phyloP scores from a whole-genome alignment of 2,113 vertebrate species.

The Mus pahari region DNA sequence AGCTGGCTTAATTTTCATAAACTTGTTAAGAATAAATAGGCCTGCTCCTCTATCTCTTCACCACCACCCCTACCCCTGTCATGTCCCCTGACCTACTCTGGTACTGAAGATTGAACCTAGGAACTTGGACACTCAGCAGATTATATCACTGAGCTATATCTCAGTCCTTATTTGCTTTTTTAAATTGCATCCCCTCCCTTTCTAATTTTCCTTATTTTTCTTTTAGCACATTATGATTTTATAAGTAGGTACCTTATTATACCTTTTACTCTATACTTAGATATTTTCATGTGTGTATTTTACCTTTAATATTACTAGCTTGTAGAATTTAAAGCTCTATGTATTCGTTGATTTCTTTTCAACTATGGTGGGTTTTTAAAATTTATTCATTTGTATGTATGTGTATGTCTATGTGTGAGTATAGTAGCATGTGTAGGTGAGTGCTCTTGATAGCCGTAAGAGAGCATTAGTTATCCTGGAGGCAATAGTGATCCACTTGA shows the following conservation, averaged over 20 bases:
- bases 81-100: neutral
- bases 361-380: neutral
- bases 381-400: neutral
- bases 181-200: neutral
- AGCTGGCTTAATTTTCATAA: neutral
- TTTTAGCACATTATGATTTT: constrained; percentile 48
- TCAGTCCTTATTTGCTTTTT: neutral
- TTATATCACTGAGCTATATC: neutral
- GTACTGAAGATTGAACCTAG: neutral
- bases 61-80: neutral
- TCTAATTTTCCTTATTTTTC: neutral
- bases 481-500: neutral
- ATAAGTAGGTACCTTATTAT: constrained; percentile 1
- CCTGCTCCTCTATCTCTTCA: neutral
- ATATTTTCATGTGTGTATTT: constrained; percentile 2
- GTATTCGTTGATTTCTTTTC: neutral
- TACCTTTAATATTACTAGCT: constrained; percentile 34
- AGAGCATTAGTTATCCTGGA: neutral
- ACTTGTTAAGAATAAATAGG: neutral
- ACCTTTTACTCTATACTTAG: neutral
- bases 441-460: neutral
- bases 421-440: neutral
- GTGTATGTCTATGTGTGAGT: neutral
- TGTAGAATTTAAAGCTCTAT: constrained; percentile 35
- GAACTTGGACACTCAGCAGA: neutral